Base-by-base conservation (phyloP, 1,140 invertebrate species). In the Cydia strobilella region DNA sequence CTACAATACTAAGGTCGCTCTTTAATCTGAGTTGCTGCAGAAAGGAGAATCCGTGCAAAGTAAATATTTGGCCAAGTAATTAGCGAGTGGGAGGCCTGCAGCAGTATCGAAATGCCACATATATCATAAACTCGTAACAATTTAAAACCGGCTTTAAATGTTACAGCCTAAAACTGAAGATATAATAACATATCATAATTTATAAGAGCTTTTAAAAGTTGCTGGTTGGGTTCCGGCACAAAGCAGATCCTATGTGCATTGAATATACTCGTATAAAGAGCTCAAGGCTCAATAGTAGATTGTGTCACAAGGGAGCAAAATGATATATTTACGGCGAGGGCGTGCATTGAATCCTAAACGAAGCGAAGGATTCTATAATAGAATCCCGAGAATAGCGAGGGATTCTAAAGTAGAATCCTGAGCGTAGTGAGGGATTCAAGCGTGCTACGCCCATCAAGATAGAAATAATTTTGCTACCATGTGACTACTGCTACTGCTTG, bases 1-100 rank as follows among this genome's bases (percentile, higher is more conserved):
- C 66, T 75, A 77, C 39, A 39, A n/a, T 15, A 65, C 18, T 66
- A 10, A 75, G 54, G n/a, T 18, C 74, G 51, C 62, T 74, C 5
- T 69, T 74, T 74, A 74, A 74, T 48, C 74, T 63, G 42, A 66
- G 15, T 31, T 18, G 72, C 79, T 75, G 76, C 75, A 74, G 80
- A 82, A 82, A 77, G 77, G 76, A 77, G 84, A 83, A 84, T 84
- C 80, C 81, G 79, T 42, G 75, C 81, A 85, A 85, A 84, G 86
- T 87, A 86, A 87, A 87, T 86, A 87, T 87, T 87, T 87, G 80
- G 77, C 78, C 74, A 79, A 85, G 86, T 87, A 87, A 87, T 87
- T 87, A 87, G 82, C 78, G 80, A 83, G 51, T 79, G 79, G 78
- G 77, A 80, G 76, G 74, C 71, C 76, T 73, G 20, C 48, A 59